Evolutionary conservation across 2,113 vertebrate species (phyloP), one percentile per base, ranked within the genome.

Genomic region (Stigmatopora nigra): DNA sequence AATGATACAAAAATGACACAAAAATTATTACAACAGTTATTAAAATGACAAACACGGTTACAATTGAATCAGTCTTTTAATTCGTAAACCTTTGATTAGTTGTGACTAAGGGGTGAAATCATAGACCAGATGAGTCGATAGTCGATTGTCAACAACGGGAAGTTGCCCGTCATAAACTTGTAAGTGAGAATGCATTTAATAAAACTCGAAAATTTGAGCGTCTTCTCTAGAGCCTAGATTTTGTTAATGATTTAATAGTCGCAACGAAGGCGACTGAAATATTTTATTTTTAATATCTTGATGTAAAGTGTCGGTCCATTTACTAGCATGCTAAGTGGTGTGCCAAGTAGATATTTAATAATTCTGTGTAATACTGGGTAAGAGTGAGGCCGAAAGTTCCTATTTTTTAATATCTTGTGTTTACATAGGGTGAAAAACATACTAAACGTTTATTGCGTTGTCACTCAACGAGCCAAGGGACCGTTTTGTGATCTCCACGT

Each of bases 261-360:
- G 35, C 17, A 5, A 11, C 36, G 1, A n/a, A 44, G 38, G 17
- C 5, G 7, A 6, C n/a, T 14, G 36, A 12, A 2, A 44, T 3
- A 5, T 59, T 31, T 31, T 19, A 13, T 20, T 41, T 64, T 41
- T 41, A 41, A 41, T 4, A 41, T 41, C 9, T 41, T 41, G 6
- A 41, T 41, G 38, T 41, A 41, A 41, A 41, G 53, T 7, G 20
- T 10, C 14, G 51, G 44, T 59, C 47, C 48, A 41, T 19, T 62
- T 14, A 68, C 9, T 82, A 84, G 76, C 83, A 69, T 71, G 80
- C 80, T 84, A 78, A 72, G 63, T 47, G 57, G 31, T 17, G 22
- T 10, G 5, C 35, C 59, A 36, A 64, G 51, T 75, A 61, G 70
- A 36, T 79, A 44, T 49, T 61, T 35, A 48, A 48, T 44, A 3